Conservation (phyloP, 2,888 invertebrate species). For the Carpatolechia fugitivella region DNA sequence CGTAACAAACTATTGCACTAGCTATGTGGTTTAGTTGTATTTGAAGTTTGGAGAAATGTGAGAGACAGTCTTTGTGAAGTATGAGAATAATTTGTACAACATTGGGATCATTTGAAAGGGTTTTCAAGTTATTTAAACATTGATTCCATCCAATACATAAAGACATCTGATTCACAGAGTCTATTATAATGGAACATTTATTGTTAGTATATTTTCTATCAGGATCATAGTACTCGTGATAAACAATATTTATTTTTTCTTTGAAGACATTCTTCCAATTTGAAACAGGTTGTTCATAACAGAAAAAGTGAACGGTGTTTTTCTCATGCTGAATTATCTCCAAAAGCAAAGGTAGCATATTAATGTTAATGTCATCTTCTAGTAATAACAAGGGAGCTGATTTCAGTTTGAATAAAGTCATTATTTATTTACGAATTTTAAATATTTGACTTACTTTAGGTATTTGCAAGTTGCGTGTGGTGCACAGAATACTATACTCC, state of each 20-base stretch:
- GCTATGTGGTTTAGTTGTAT: constrained; percentile 69
- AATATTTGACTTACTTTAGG: no score
- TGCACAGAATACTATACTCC: no score
- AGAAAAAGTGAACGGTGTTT: constrained; percentile 43
- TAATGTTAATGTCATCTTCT: constrained; percentile 60
- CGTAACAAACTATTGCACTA: constrained; percentile 54
- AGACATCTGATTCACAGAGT: constrained; percentile 68
- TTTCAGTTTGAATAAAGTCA: constrained; percentile 59
- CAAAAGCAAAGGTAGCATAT: constrained; percentile 52
- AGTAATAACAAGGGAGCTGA: constrained; percentile 54
- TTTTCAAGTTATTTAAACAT: constrained; percentile 46
- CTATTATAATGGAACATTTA: constrained; percentile 53
- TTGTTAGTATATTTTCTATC: constrained; percentile 34
- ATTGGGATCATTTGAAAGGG: constrained; percentile 38
- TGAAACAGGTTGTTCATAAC: constrained; percentile 54
- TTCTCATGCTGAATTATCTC: constrained; percentile 45
- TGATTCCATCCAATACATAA: constrained; percentile 57
- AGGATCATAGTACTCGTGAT: constrained; percentile 39
- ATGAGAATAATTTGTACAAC: constrained; percentile 54
- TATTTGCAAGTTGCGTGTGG: no score
- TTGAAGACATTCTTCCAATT: constrained; percentile 54
- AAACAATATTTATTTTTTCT: constrained; percentile 35
- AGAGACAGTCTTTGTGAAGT: constrained; percentile 73
- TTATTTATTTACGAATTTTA: constrained; percentile 22
- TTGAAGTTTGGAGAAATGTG: constrained; percentile 54